Base-by-base conservation (phyloP, 2,797 vertebrate species). In the Gambelia wislizenii region DNA sequence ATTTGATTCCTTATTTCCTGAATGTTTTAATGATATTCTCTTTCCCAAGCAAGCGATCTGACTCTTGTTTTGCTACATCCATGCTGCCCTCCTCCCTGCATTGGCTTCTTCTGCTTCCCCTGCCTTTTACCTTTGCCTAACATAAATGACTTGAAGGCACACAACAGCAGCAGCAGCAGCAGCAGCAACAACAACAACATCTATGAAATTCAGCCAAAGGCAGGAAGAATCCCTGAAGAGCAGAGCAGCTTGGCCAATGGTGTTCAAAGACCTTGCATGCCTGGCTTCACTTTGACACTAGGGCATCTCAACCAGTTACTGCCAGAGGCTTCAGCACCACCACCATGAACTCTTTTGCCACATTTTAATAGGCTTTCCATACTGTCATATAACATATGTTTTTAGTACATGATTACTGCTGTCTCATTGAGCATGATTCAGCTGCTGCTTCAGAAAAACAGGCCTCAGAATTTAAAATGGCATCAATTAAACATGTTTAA, bases 401-500 rank as follows among this genome's bases (percentile, higher is more conserved):
- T n/a, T 77, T 83, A 77, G 27, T 3, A 67, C 49, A 25, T 61
- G 4, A 64, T 67, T 83, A 64, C 44, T 76, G 70, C 56, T 70
- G 64, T 36, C 54, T 64, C 59, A 61, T 52, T 47, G 47, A 84
- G n/a, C n/a, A n/a, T 49, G 79, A 61, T 56, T 69, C 56, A 39
- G n/a, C 87, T 83, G 47, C 44, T n/a, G 6, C 36, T 78, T 44
- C 75, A 78, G 82, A 77, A 56, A 78, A n/a, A 69, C 49, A 84
- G 36, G 9, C 69, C 49, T 52, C 72, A 84, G 47, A 42, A 54
- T 54, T 3, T 78, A 84, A 78, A 84, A 77, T 84, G 20, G 14
- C 59, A 86, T 76, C n/a, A 88, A 88, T 88, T 83, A 88, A 83
- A 77, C 72, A 39, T 78, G 27, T 70, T 78, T 69, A 84, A 70